These are phyloP conservation scores for Myripristis murdjan DNA, from an alignment of 2,797 vertebrate genomes.

Conservation along the genomic window DNA sequence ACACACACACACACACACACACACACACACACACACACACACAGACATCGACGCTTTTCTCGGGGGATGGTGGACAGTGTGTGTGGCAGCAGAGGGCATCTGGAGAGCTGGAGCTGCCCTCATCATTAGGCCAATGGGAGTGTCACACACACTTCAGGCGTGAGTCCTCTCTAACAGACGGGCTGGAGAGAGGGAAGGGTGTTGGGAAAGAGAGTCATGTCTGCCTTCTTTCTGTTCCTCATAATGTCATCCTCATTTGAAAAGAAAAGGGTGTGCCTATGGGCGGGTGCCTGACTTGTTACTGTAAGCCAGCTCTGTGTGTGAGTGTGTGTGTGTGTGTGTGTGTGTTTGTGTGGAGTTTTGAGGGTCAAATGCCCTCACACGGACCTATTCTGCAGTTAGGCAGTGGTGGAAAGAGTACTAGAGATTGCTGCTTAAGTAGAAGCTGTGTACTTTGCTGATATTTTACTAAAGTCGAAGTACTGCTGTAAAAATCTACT, in stretches of 20 bases:
- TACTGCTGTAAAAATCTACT: no score
- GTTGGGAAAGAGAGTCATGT: slow-evolving; percentile 16
- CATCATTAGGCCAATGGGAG: slow-evolving; percentile 73
- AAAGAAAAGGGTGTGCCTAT: slow-evolving; percentile 20
- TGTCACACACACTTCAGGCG: slow-evolving; percentile 59
- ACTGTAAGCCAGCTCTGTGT: slow-evolving; percentile 12
- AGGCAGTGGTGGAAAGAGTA: no score
- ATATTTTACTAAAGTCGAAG: no score
- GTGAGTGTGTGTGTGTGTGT: slow-evolving; percentile 15
- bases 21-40: not conserved
- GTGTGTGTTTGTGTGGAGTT: slow-evolving; percentile 22
- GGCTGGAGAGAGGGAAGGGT: slow-evolving; percentile 32
- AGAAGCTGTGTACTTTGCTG: no score
- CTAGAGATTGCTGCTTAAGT: no score
- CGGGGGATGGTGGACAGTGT: slow-evolving; percentile 24
- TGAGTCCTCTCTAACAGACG: slow-evolving; percentile 42
- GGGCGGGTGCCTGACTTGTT: slow-evolving; percentile 35
- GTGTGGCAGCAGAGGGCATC: slow-evolving; percentile 71
- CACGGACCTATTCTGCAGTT: slow-evolving; percentile 2
- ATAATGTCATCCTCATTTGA: slow-evolving; percentile 33
- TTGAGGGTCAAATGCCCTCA: slow-evolving; percentile 15
- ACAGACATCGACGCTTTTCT: not conserved
- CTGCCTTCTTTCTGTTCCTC: slow-evolving; percentile 42
- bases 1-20: slow-evolving; percentile 17
- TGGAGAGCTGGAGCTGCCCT: slow-evolving; percentile 53